Conservation (phyloP, 2,888 invertebrate genomes). For the Idaea biselata region DNA sequence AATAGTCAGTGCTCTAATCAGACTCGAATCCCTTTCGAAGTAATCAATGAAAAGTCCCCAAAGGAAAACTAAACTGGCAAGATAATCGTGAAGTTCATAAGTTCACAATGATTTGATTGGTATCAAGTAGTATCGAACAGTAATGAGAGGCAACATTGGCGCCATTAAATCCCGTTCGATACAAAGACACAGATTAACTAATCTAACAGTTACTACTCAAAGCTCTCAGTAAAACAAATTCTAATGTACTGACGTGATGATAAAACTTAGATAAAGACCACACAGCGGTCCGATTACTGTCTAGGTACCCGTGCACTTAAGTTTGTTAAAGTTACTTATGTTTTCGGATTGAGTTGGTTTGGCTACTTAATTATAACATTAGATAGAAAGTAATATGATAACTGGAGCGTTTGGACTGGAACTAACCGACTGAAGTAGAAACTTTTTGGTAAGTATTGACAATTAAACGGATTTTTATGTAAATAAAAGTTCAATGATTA, state of each 20-base stretch:
- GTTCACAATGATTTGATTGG: conserved; percentile 54
- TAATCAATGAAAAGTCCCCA: conserved; percentile 58
- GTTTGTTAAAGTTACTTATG: background rate
- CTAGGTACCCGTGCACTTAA: background rate
- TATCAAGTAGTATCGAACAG: conserved; percentile 59
- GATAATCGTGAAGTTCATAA: conserved; percentile 55
- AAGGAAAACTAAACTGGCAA: conserved; percentile 38
- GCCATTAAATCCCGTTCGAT: conserved; percentile 62
- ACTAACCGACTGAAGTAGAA: background rate
- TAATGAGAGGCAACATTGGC: conserved; percentile 54
- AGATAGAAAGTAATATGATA: background rate
- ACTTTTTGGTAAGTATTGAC: background rate
- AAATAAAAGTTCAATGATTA: background rate
- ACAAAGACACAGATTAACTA: conserved; percentile 31
- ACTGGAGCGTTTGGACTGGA: background rate
- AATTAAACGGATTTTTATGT: background rate
- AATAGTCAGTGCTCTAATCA: background rate
- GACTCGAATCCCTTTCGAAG: conserved; percentile 27
- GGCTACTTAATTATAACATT: background rate
- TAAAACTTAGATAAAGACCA: conserved; percentile 29
- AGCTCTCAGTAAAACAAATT: conserved; percentile 56
- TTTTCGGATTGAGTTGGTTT: background rate
- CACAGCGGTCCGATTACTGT: conserved; percentile 16
- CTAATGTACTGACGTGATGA: conserved; percentile 49
- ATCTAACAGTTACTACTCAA: conserved; percentile 25